Evolutionary conservation across 2,888 invertebrate genomes (phyloP), one percentile per base, ranked within the genome.

Genomic region (Yponomeuta evonymella): DNA sequence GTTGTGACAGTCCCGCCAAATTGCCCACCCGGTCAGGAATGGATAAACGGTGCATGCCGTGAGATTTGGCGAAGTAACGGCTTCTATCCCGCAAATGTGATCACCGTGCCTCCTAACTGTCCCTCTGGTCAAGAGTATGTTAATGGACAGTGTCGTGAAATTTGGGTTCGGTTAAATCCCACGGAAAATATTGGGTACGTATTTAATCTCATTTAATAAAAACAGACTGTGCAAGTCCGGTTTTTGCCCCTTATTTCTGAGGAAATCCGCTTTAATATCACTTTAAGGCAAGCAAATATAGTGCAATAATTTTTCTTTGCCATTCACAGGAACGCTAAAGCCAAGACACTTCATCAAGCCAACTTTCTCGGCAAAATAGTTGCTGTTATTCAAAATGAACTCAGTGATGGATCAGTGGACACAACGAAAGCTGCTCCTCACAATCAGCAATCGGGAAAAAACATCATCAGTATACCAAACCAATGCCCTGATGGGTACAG

Each of bases 401-500:
- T n/a, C 64, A 64, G 64, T 64, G 23, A 64, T 9, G 33, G 65
- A 30, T 33, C 33, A 29, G 33, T 12, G 11, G 33, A 30, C 30
- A 29, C 65, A 8, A 15, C 33, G 10, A 65, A 30, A 2, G 65
- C 12, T 30, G 29, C 33, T 58, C 15, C 15, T 58, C 15, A 2
- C 51, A 58, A 33, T 65, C 65, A 65, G 12, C 23, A 65, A 65
- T 65, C 65, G 12, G 65, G 11, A n/a, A 76, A 73, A 76, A 82
- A 82, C 66, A 75, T 86, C 33, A 83, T 86, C 70, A 80, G 74
- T 71, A 81, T 84, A 12, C 88, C 88, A 2, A 79, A 77, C 48
- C 86, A 88, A 63, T 89, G 88, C 69, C 88, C 87, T 12, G 73
- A 6, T 43, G 88, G 88, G 30, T 85, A 81, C 71, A 83, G 72